phyloP scores from a whole-genome alignment of 2,797 vertebrate species.

The Carcharodon carcharias region DNA sequence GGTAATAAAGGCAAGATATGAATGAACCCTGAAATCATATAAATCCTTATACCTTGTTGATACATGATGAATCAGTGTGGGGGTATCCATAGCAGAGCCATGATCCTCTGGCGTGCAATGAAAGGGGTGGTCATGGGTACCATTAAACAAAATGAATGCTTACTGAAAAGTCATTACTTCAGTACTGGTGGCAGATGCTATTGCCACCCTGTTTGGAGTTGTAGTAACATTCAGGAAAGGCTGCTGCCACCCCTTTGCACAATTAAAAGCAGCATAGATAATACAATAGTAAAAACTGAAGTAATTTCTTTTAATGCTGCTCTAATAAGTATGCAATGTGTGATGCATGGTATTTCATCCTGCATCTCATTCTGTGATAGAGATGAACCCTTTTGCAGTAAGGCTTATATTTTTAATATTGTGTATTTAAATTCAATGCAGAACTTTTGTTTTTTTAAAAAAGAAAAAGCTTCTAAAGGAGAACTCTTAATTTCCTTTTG shows the following conservation, averaged over 20 bases:
- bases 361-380: background rate
- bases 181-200: slow-evolving; percentile 27
- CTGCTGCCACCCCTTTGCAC: background rate
- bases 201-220: slow-evolving; percentile 1
- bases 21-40: slow-evolving; percentile 30
- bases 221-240: slow-evolving; percentile 24
- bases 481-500: slow-evolving; percentile 48
- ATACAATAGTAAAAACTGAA: slow-evolving; percentile 6
- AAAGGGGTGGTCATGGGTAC: slow-evolving; percentile 31
- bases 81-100: slow-evolving; percentile 14
- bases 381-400: background rate
- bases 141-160: slow-evolving; percentile 33
- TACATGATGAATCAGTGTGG: slow-evolving; percentile 29
- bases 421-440: background rate
- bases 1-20: slow-evolving; percentile 64
- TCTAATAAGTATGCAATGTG: background rate
- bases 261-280: slow-evolving; percentile 21
- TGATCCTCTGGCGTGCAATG: slow-evolving; percentile 7
- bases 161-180: slow-evolving; percentile 32
- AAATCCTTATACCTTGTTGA: slow-evolving; percentile 5
- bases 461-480: slow-evolving; percentile 46
- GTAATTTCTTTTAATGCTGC: background rate
- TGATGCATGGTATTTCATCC: background rate
- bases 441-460: background rate
- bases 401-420: slow-evolving; percentile 17